Base-by-base conservation (phyloP, 2,797 vertebrate species). In the Diceros bicornis region DNA sequence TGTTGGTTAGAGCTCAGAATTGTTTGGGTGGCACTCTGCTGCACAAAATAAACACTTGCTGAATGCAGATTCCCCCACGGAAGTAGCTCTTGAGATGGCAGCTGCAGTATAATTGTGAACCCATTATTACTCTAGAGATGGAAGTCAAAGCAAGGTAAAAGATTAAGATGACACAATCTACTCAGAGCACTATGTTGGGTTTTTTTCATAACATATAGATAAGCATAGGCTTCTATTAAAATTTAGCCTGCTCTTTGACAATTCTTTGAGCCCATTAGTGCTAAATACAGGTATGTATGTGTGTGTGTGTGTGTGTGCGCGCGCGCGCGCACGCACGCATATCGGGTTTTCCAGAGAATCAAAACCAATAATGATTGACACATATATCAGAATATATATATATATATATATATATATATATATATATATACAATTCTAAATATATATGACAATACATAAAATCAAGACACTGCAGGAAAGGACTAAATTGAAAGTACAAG, bases 401-500 rank as follows among this genome's bases (percentile, higher is more conserved):
- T 29, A 1, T 20, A 44, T n/a, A 64, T 16, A 77, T 59, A 55
- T 29, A 1, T 20, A 44, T n/a, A 62, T 85, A 32, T 18, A 72
- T 64, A 55, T 29, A 1, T 20, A 44, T 29, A 64, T 11, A 77
- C 52, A 18, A 29, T 83, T 91, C 59, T 78, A 93, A 89, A 81
- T 61, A 29, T 47, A 72, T 34, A 57, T 41, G 32, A 14, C 21
- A 81, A 74, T 34, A 77, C 37, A 77, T 93, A 74, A 34, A 89
- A 99, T 98, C 99, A 99, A 99, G 98, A 99, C 98, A 98, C 98
- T 99, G 98, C 98, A 99, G 98, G 99, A 98, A 98, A 98, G 98
- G 98, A 98, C 98, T 98, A 99, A 99, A 99, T 98, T 99, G 99
- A 99, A 99, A 99, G 98, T 98, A 98, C 98, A 99, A 98, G 95